phyloP scores from a whole-genome alignment of 2,797 vertebrate genomes.

The Kryptolebias ocellatus region DNA sequence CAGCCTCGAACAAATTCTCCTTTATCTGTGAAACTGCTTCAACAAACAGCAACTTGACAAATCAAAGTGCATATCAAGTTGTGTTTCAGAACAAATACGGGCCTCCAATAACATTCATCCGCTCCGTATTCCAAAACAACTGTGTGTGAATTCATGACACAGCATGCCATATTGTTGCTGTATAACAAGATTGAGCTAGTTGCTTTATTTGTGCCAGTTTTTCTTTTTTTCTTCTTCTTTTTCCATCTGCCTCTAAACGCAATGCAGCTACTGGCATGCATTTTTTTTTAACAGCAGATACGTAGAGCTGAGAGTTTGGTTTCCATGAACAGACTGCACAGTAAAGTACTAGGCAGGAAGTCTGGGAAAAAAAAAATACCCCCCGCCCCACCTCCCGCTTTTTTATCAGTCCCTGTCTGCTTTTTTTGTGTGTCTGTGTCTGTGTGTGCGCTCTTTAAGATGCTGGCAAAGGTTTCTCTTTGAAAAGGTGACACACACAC shows the following conservation, averaged over 20 bases:
- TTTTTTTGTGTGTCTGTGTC: constrained; percentile 30
- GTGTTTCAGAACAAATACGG: constrained; percentile 61
- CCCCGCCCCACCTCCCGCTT: constrained; percentile 25
- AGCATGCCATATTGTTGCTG: constrained; percentile 52
- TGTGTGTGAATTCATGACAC: constrained; percentile 56
- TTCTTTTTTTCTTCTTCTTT: constrained; percentile 6
- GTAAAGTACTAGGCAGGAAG: constrained; percentile 65
- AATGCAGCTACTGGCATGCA: constrained; percentile 21
- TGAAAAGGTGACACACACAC: constrained; percentile 34
- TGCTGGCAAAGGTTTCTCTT: constrained; percentile 37
- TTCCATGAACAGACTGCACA: constrained; percentile 52
- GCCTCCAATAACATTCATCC: constrained; percentile 33
- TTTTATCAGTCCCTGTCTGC: constrained; percentile 46
- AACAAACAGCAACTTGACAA: constrained; percentile 68
- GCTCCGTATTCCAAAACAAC: constrained; percentile 53
- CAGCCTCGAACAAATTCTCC: constrained; percentile 60
- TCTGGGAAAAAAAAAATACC: constrained; percentile 48
- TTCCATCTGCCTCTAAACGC: constrained; percentile 46
- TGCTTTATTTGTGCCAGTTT: constrained; percentile 9
- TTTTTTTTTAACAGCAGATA: not conserved
- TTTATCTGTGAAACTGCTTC: constrained; percentile 39
- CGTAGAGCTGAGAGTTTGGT: constrained; percentile 38
- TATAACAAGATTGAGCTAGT: constrained; percentile 53
- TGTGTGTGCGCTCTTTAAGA: constrained; percentile 4
- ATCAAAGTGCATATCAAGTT: constrained; percentile 62